Evolutionary conservation across 2,888 invertebrate species (phyloP).

Genomic region (Plemyria rubiginata): DNA sequence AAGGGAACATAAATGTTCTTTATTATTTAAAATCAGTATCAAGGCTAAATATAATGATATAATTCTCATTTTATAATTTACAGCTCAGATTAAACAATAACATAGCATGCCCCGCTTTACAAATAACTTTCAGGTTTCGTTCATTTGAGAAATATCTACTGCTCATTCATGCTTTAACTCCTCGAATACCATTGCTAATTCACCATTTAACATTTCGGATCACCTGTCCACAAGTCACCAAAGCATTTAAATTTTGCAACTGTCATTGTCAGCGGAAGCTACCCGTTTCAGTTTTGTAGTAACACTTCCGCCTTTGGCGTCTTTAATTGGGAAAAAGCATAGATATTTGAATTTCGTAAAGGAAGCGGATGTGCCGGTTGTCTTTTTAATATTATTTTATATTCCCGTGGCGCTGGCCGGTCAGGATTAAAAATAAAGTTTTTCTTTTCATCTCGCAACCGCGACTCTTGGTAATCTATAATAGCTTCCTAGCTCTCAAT

Average conservation of each 20-base stretch:
- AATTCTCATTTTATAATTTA: no score
- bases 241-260: slow-evolving; percentile 48
- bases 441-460: slow-evolving; percentile 71
- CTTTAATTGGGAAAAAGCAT: slow-evolving; percentile 57
- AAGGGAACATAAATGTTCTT: no score
- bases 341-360: slow-evolving; percentile 61
- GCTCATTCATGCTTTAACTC: not conserved
- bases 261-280: slow-evolving; percentile 67
- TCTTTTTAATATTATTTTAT: slow-evolving; percentile 79
- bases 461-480: slow-evolving; percentile 51
- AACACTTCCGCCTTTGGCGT: slow-evolving; percentile 59
- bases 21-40: no score
- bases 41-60: no score
- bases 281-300: slow-evolving; percentile 69
- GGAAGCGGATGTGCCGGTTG: slow-evolving; percentile 78
- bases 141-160: not conserved
- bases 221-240: slow-evolving; percentile 32
- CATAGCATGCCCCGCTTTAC: no score
- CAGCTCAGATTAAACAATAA: no score
- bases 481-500: slow-evolving; percentile 62
- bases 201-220: slow-evolving; percentile 26
- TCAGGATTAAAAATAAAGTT: slow-evolving; percentile 72
- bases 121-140: no score
- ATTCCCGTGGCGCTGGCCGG: slow-evolving; percentile 65
- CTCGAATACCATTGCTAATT: slow-evolving; percentile 3